A percentile compares a stretch with the other conserved stretches of the same genome.
These are phyloP conservation scores for Nothoprocta perdicaria DNA, from an alignment of 2,113 vertebrate genomes.

Conservation along the genomic window DNA sequence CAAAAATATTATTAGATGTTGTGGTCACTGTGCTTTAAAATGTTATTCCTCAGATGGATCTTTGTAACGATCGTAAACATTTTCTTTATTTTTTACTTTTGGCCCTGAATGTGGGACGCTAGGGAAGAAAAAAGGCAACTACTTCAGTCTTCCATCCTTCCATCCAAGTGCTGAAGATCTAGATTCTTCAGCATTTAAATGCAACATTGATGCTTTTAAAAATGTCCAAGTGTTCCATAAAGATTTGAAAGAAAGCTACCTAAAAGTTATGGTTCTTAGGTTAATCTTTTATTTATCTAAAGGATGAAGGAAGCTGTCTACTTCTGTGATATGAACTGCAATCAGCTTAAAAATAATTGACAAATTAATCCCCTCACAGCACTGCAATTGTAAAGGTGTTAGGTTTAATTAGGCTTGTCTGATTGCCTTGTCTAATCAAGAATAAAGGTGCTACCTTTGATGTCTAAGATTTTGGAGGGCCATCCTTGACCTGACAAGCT, in stretches of 20 bases:
- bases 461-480: conserved; percentile 60
- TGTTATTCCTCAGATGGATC: not conserved
- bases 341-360: conserved; percentile 79
- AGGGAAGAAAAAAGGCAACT: not conserved
- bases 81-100: conserved; percentile 32
- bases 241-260: conserved; percentile 66
- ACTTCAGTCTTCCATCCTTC: not conserved
- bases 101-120: not conserved
- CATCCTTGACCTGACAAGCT: conserved; percentile 49
- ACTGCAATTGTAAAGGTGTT: conserved; percentile 71
- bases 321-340: conserved; percentile 72
- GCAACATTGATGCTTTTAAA: conserved; percentile 53
- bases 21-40: conserved; percentile 23
- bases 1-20: conserved; percentile 26
- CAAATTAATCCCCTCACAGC: conserved; percentile 75
- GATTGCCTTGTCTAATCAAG: conserved; percentile 72
- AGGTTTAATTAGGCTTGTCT: conserved; percentile 75
- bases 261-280: conserved; percentile 65
- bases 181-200: conserved; percentile 49
- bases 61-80: conserved; percentile 27
- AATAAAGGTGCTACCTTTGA: conserved; percentile 71
- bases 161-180: not conserved
- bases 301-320: conserved; percentile 72
- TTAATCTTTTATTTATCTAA: conserved; percentile 80
- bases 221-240: conserved; percentile 53